Base-by-base conservation (phyloP, 2,888 invertebrate genomes). In the Xylocampa areola region DNA sequence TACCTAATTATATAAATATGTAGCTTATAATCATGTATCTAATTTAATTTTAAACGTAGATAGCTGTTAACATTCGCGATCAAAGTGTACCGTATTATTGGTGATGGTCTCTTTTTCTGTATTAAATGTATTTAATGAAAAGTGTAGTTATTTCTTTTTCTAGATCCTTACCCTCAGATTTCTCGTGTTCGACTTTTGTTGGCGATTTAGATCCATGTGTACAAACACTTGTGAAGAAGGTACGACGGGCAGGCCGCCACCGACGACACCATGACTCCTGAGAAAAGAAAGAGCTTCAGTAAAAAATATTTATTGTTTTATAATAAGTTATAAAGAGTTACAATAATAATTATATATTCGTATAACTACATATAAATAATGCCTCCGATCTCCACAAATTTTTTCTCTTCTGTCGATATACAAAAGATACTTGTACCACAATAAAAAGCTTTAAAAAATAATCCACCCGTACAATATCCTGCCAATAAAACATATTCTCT, bases 241-340 rank as follows among this genome's bases (percentile, higher is more conserved):
- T 82, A 45, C 94, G 91, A 45, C 94, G 92, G 59, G 87, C 80
- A 52, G 94, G 91, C 87, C 95, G 94, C 95, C 95, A 95, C 73
- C 95, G 91, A 66, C 95, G 93, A 86, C 95, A 95, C 95, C 96
- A 95, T 59, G 95, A 95, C 89, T 95, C 95, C 96, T 96, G 85
- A 10, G 25, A 86, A 89, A 77, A 43, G 73, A 76, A 65, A 64
- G 45, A 77, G 17, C 44, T 68, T 32, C n/a, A n/a, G n/a, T n/a
- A n/a, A 45, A 2, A 1, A 10, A 53, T 16, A 68, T 19, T 21
- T n/a, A 11, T 27, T 27, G 1, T 4, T 5, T 8, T 4, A 25
- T 5, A 7, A 25, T 2, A 25, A 25, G 2, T 25, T 23, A n/a
- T 21, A 5, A 25, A 25, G 8, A 25, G 1, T 25, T 25, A 25